These are phyloP conservation scores for Liasis olivaceus DNA, from an alignment of 2,797 vertebrate genomes.

Conservation along the genomic window DNA sequence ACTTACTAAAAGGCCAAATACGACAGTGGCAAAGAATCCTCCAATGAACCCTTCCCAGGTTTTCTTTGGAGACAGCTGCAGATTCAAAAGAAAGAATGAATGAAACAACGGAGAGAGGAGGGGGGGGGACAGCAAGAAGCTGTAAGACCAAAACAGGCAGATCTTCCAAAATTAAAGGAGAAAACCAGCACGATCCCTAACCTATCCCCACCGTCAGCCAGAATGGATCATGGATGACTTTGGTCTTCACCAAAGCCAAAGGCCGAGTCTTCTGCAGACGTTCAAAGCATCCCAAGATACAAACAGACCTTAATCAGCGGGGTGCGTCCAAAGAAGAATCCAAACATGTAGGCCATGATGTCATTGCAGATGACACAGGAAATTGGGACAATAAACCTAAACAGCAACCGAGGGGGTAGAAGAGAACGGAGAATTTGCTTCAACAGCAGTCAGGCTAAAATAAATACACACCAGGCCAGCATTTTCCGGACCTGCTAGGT, in stretches of 20 bases:
- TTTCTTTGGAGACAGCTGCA: slow-evolving; percentile 97
- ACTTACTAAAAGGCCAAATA: slow-evolving; percentile 93
- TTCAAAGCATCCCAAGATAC: fast-evolving
- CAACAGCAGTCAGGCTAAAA: neutral
- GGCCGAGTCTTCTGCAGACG: too few species aligned
- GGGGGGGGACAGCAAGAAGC: too few species aligned
- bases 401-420: neutral
- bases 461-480: neutral
- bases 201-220: too few species aligned
- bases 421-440: neutral
- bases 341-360: slow-evolving; percentile 99
- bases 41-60: slow-evolving; percentile 99
- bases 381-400: slow-evolving; percentile 98
- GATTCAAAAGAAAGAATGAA: neutral
- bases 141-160: neutral
- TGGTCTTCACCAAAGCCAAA: neutral
- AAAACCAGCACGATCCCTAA: too few species aligned
- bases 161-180: neutral
- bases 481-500: too few species aligned
- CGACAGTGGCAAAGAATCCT: slow-evolving; percentile 91
- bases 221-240: neutral
- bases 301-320: slow-evolving; percentile 92
- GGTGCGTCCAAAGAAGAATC: slow-evolving; percentile 98
- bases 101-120: neutral
- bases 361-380: slow-evolving; percentile 99